phyloP scores from a whole-genome alignment of 2,888 invertebrate species.

The Andrena camellia region DNA sequence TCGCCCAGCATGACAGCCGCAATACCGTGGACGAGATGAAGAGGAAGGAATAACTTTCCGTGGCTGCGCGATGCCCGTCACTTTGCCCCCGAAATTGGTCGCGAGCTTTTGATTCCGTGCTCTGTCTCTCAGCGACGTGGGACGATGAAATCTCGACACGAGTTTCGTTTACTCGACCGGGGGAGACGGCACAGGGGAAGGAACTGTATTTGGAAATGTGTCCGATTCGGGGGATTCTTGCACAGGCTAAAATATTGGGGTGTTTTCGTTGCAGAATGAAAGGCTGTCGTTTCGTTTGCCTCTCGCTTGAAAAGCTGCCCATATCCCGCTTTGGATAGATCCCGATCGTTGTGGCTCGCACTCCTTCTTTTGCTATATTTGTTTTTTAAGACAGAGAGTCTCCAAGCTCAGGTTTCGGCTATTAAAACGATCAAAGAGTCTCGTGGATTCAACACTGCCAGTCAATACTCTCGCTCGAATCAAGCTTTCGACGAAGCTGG shows the following conservation, averaged over 20 bases:
- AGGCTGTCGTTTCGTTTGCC: no score
- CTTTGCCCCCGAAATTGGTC: conserved; percentile 15
- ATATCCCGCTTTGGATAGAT: no score
- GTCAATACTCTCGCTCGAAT: no score
- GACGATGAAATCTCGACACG: neutral
- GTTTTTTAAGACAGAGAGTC: no score
- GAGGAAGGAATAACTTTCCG: conserved; percentile 33
- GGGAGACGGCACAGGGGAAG: neutral
- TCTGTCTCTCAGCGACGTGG: neutral
- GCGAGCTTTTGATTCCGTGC: conserved; percentile 25
- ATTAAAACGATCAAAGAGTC: no score
- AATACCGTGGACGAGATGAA: conserved; percentile 33
- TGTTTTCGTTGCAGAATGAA: no score
- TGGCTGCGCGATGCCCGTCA: neutral
- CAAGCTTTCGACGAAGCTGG: neutral
- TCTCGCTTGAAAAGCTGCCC: no score
- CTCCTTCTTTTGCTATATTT: no score
- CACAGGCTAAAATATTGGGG: neutral
- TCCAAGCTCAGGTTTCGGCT: no score
- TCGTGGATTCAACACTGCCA: no score
- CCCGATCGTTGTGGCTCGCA: no score
- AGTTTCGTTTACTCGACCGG: neutral
- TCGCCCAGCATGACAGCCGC: conserved; percentile 28
- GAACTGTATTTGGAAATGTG: neutral
- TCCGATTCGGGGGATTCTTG: neutral